A percentile compares a stretch with the other conserved stretches of the same genome.
These are phyloP conservation scores for Gila orcuttii DNA, from an alignment of 2,113 vertebrate genomes.

Conservation along the genomic window DNA sequence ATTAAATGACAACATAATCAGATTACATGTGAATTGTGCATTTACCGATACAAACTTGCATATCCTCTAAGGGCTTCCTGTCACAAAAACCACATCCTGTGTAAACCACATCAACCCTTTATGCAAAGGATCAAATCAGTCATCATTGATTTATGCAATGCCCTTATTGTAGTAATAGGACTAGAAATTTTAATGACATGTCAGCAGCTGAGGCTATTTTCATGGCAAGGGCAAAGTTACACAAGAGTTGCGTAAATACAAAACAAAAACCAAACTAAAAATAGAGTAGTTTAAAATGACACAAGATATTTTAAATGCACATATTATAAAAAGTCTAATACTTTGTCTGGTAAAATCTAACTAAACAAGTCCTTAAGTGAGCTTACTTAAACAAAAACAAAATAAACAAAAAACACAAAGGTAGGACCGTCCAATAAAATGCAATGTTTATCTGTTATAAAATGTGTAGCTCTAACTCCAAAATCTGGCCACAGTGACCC, in stretches of 20 bases:
- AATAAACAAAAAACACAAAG: neutral
- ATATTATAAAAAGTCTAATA: too few relatives aligned
- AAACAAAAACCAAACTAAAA: neutral
- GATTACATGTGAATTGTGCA: neutral
- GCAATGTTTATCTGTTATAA: too few relatives aligned
- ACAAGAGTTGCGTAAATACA: too few relatives aligned
- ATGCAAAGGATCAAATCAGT: neutral
- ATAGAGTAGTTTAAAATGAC: neutral
- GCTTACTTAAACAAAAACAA: neutral
- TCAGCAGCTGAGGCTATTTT: too few relatives aligned
- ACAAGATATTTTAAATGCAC: too few relatives aligned
- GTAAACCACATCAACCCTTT: neutral
- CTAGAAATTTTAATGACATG: too few relatives aligned
- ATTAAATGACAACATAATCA: neutral
- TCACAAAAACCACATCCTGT: conserved; percentile 22
- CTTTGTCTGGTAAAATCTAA: too few relatives aligned
- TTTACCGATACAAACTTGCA: neutral
- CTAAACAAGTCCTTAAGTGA: too few relatives aligned
- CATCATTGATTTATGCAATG: neutral
- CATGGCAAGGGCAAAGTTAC: too few relatives aligned
- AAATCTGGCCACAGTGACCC: neutral
- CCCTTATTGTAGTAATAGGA: neutral
- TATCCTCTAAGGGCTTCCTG: neutral
- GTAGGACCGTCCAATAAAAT: too few relatives aligned
- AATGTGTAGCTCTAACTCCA: neutral